These are phyloP conservation scores for Plectropomus leopardus DNA, from an alignment of 2,113 vertebrate species.

Conservation along the genomic window DNA sequence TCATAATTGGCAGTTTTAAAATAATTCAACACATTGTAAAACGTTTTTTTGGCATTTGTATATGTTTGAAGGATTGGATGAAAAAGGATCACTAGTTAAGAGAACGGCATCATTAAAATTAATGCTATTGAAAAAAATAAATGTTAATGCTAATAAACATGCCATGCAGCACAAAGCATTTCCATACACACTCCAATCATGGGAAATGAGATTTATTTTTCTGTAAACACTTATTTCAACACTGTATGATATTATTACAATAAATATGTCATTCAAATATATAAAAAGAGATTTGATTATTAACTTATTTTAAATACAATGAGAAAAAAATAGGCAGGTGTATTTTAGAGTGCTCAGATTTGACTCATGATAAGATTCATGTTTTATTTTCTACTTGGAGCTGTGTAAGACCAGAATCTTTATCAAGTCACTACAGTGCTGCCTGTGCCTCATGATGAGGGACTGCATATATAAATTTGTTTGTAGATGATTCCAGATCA, in stretches of 20 bases:
- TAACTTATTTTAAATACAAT: conserved; percentile 56
- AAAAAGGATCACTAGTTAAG: not conserved
- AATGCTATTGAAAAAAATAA: not conserved
- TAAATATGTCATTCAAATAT: conserved; percentile 50
- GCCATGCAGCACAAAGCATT: conserved; percentile 9
- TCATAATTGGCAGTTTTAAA: not conserved
- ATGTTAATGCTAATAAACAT: not conserved
- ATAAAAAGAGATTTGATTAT: conserved; percentile 21
- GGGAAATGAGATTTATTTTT: conserved; percentile 32
- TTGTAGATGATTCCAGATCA: not conserved
- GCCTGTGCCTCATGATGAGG: not conserved
- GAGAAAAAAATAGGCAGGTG: conserved; percentile 41
- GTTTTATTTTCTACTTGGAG: not conserved
- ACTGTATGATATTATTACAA: conserved; percentile 22
- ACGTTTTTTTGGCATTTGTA: not conserved
- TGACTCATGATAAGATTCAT: not conserved
- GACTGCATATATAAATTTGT: not conserved
- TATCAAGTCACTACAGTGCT: not conserved
- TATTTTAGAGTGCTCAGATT: not conserved
- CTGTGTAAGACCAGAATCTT: not conserved
- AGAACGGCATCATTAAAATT: not conserved
- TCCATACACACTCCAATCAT: not conserved
- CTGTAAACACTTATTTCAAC: conserved; percentile 6
- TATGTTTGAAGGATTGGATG: not conserved
- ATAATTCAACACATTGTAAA: not conserved